These are phyloP conservation scores for Mythimna loreyi DNA, from an alignment of 2,888 invertebrate genomes.

Conservation along the genomic window DNA sequence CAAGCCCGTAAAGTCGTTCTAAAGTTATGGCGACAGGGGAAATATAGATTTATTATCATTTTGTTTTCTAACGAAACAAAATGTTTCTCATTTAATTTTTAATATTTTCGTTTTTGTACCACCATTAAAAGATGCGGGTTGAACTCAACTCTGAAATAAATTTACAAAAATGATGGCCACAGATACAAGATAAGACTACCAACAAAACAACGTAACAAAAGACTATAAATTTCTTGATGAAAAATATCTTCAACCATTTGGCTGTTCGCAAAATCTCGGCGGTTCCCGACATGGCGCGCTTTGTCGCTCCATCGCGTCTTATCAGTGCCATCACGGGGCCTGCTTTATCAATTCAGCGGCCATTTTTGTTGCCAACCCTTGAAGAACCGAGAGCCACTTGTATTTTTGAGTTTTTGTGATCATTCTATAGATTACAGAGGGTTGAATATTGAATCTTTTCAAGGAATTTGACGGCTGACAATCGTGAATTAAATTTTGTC, in stretches of 20 bases:
- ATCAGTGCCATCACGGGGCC: conserved; percentile 54
- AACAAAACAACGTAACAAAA: conserved; percentile 19
- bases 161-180: not conserved
- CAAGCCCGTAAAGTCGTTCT: too few relatives aligned
- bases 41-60: too few relatives aligned
- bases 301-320: conserved; percentile 47
- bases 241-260: conserved; percentile 24
- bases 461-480: conserved; percentile 16
- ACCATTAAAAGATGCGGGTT: not conserved
- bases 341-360: conserved; percentile 47
- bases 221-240: conserved; percentile 24
- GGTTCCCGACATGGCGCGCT: conserved; percentile 23
- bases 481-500: not conserved
- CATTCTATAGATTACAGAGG: conserved; percentile 34
- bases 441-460: conserved; percentile 15
- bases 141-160: not conserved
- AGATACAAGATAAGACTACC: conserved; percentile 10
- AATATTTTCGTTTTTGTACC: not conserved
- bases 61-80: too few relatives aligned
- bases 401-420: conserved; percentile 52
- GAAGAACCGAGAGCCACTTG: conserved; percentile 42
- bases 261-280: conserved; percentile 21
- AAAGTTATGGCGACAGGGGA: too few relatives aligned
- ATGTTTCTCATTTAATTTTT: too few relatives aligned
- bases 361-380: conserved; percentile 51